Evolutionary conservation across 1,140 invertebrate species (phyloP).

Genomic region (Anastrepha ludens): DNA sequence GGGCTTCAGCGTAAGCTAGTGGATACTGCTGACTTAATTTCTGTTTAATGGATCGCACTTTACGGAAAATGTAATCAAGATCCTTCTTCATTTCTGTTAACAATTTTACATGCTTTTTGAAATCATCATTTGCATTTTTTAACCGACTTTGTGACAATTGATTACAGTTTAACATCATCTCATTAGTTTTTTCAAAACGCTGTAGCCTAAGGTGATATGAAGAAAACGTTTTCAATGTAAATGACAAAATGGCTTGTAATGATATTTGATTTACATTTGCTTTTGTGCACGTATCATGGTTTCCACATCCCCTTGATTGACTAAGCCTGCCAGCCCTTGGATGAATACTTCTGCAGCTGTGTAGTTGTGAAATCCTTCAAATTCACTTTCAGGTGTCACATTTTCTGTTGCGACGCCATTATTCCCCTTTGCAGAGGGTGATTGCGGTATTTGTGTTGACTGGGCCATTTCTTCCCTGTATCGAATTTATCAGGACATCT

Average conservation of each 20-base stretch:
- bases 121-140: slow-evolving; percentile 87
- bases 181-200: slow-evolving; percentile 97
- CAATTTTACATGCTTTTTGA: slow-evolving; percentile 91
- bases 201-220: slow-evolving; percentile 84
- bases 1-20: slow-evolving; percentile 84
- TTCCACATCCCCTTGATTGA: slow-evolving; percentile 93
- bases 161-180: slow-evolving; percentile 97
- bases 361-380: slow-evolving; percentile 88
- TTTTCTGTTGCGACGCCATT: slow-evolving; percentile 66
- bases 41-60: slow-evolving; percentile 84
- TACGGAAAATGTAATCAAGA: slow-evolving; percentile 82
- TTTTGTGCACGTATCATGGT: slow-evolving; percentile 93
- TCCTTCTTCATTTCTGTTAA: slow-evolving; percentile 84
- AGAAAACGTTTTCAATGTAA: slow-evolving; percentile 3
- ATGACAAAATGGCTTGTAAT: not conserved
- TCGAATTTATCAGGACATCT: not conserved
- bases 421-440: slow-evolving; percentile 18
- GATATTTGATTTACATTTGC: slow-evolving; percentile 84
- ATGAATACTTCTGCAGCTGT: slow-evolving; percentile 93
- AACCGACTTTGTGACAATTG: slow-evolving; percentile 87
- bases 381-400: slow-evolving; percentile 80
- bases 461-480: not conserved
- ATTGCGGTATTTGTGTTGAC: not conserved
- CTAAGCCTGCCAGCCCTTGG: slow-evolving; percentile 90
- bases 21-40: slow-evolving; percentile 91